These are phyloP conservation scores for Australoheros facetus DNA, from an alignment of 2,797 vertebrate species.

Conservation along the genomic window DNA sequence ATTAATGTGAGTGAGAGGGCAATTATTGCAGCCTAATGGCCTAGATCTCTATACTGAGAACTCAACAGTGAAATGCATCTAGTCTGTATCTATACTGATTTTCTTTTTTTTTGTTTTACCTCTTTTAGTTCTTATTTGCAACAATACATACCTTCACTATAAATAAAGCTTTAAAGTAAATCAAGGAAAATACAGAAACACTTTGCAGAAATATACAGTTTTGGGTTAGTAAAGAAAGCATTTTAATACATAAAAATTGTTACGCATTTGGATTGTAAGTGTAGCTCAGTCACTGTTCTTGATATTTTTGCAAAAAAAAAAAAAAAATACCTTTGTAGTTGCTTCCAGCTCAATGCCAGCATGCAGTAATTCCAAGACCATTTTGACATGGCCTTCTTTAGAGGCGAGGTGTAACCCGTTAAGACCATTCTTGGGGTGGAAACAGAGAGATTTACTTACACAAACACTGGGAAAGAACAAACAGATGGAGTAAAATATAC, in stretches of 20 bases:
- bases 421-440: conserved; percentile 88
- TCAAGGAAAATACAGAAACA: not conserved
- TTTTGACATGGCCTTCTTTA: conserved; percentile 97
- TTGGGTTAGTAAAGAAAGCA: not conserved
- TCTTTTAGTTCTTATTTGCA: not conserved
- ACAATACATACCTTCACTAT: not conserved
- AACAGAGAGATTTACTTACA: conserved; percentile 11
- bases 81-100: not conserved
- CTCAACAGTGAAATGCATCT: conserved; percentile 13
- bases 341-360: conserved; percentile 92
- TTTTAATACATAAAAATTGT: not conserved
- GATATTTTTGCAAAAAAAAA: not conserved
- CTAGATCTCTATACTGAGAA: conserved; percentile 33
- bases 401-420: conserved; percentile 96
- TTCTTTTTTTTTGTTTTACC: not conserved
- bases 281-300: not conserved
- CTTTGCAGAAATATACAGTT: not conserved
- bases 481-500: not conserved
- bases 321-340: conserved; percentile 89
- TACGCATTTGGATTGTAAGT: not conserved
- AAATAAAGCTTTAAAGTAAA: not conserved
- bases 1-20: conserved; percentile 28
- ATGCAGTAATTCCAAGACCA: conserved; percentile 95
- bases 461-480: not conserved
- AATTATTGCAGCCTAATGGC: conserved; percentile 47